These are phyloP conservation scores for Parthenolecanium corni DNA, from an alignment of 2,888 invertebrate species.

Conservation along the genomic window DNA sequence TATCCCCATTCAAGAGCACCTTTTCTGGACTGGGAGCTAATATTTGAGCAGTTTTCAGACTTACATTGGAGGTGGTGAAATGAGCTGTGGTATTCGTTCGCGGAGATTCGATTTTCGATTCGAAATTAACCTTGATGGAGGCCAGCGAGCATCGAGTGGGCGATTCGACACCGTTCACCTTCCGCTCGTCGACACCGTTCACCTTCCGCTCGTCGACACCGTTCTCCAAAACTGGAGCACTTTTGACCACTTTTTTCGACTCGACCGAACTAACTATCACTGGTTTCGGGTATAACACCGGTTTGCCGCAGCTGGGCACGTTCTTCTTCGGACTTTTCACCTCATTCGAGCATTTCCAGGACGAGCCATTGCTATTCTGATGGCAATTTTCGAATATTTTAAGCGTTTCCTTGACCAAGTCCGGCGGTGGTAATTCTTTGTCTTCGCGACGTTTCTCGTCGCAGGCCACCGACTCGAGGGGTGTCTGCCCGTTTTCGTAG, in stretches of 20 bases:
- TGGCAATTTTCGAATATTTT: conserved; percentile 58
- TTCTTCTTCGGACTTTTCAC: neutral
- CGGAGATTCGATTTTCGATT: neutral
- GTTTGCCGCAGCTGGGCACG: neutral
- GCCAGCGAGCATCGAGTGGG: neutral
- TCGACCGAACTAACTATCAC: neutral
- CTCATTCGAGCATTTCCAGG: neutral
- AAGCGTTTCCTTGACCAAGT: conserved; percentile 75
- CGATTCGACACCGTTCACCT: neutral
- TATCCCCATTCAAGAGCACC: neutral
- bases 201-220: neutral
- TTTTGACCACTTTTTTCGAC: neutral
- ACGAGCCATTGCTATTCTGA: neutral
- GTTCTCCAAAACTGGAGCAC: neutral
- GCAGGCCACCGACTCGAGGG: conserved; percentile 32
- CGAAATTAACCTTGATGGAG: conserved; percentile 2
- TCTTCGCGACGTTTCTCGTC: conserved; percentile 41
- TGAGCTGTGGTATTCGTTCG: neutral
- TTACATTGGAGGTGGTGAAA: neutral
- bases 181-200: neutral
- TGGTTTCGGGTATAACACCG: conserved; percentile 19
- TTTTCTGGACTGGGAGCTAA: neutral
- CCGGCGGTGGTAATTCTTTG: conserved; percentile 73
- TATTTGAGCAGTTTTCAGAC: neutral
- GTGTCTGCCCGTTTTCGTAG: conserved; percentile 15